Percentiles rank a stretch among this genome's conserved stretches.
These are phyloP conservation scores for Solen grandis DNA, from an alignment of 1,140 invertebrate genomes.

Conservation along the genomic window DNA sequence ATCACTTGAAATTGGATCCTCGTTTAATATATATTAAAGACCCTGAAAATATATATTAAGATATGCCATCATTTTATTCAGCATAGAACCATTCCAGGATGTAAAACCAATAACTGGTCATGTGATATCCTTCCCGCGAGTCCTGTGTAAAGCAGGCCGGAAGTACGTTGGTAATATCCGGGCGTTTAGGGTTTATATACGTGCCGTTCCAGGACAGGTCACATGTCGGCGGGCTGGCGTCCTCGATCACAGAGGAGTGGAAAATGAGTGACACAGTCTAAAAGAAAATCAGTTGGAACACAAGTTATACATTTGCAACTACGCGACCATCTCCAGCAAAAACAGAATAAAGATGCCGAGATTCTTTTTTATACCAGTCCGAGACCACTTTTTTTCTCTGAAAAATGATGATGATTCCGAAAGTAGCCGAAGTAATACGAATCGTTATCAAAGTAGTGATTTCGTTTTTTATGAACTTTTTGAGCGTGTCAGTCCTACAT, in stretches of 20 bases:
- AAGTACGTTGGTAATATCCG: constrained; percentile 41
- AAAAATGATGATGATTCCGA: background rate
- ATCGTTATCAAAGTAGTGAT: too few species aligned
- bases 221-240: constrained; percentile 70
- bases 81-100: constrained; percentile 67
- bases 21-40: too few species aligned
- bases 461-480: too few species aligned
- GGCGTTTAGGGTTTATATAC: constrained; percentile 61
- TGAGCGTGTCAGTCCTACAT: too few species aligned
- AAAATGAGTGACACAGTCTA: constrained; percentile 65
- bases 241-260: constrained; percentile 72
- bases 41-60: too few species aligned
- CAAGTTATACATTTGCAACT: too few species aligned
- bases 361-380: background rate
- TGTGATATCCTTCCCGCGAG: constrained; percentile 73
- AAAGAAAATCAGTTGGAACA: too few species aligned
- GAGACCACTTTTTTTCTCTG: background rate
- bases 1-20: too few species aligned
- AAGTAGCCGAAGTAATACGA: background rate
- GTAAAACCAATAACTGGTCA: constrained; percentile 75
- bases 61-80: background rate
- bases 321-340: background rate
- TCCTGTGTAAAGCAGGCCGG: constrained; percentile 67
- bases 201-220: constrained; percentile 69
- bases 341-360: background rate